phyloP scores from a whole-genome alignment of 2,888 invertebrate genomes.

The Clunio marinus region DNA sequence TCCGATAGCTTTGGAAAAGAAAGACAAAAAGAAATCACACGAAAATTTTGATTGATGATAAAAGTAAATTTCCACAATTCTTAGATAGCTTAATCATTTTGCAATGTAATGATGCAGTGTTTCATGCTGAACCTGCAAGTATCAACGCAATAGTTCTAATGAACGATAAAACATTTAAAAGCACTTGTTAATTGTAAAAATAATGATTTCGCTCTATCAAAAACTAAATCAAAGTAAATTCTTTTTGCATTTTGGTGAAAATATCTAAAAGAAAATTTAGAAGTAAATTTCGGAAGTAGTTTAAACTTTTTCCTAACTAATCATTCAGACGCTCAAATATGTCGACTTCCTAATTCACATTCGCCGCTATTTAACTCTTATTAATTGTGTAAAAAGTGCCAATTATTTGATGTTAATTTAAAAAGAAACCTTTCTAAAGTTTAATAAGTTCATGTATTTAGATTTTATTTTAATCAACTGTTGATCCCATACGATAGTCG shows the following conservation, averaged over 20 bases:
- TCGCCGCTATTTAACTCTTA: neutral
- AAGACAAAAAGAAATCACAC: too few species aligned
- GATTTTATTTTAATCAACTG: too few species aligned
- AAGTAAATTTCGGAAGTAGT: neutral
- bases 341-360: neutral
- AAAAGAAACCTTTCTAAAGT: too few species aligned
- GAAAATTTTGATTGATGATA: too few species aligned
- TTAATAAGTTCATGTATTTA: too few species aligned
- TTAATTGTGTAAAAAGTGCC: constrained; percentile 6
- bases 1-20: too few species aligned
- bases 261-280: neutral
- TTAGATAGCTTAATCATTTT: constrained; percentile 1
- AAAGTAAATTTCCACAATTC: too few species aligned
- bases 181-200: neutral
- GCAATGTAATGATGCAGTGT: too few species aligned
- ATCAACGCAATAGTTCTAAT: too few species aligned
- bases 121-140: too few species aligned
- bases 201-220: neutral
- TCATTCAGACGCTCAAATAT: neutral
- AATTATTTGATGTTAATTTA: neutral
- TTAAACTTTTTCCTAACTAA: neutral
- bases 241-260: too few species aligned
- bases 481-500: too few species aligned
- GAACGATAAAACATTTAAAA: neutral
- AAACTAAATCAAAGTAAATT: constrained; percentile 5